These are phyloP conservation scores for Lordiphosa clarofinis DNA, from an alignment of 1,140 invertebrate genomes.

Conservation along the genomic window DNA sequence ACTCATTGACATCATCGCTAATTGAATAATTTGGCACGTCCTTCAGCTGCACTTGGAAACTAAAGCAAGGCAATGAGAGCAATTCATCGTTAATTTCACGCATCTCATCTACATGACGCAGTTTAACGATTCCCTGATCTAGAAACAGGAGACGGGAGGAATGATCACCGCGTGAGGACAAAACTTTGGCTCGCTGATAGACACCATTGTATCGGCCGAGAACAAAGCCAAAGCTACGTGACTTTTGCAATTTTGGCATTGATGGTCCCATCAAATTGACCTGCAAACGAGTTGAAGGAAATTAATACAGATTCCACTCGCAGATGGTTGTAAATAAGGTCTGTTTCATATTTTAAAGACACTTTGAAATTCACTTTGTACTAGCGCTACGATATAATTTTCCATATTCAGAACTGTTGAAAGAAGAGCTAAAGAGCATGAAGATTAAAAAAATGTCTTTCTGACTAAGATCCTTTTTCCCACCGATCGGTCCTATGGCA, in stretches of 20 bases:
- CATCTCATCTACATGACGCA: conserved; percentile 15
- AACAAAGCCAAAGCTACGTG: conserved; percentile 17
- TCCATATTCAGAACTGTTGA: no score
- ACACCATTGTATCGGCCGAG: conserved; percentile 21
- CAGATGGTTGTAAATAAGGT: no score
- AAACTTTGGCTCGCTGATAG: conserved; percentile 34
- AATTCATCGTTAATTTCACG: conserved; percentile 42
- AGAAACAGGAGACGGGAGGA: conserved; percentile 29
- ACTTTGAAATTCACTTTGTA: no score
- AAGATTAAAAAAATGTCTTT: no score
- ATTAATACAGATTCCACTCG: background rate
- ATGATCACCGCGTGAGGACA: background rate
- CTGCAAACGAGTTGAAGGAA: conserved; percentile 1
- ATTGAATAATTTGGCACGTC: conserved; percentile 22
- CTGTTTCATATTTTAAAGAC: no score
- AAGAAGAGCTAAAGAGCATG: no score
- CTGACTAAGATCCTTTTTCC: no score
- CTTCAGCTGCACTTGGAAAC: conserved; percentile 35
- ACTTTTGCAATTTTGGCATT: conserved; percentile 6
- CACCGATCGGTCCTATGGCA: no score
- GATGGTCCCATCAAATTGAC: conserved; percentile 27
- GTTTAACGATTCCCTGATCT: conserved; percentile 39
- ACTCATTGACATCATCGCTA: conserved; percentile 10
- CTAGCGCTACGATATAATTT: no score
- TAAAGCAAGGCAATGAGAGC: conserved; percentile 29